Conservation (phyloP, 2,113 vertebrate genomes). For the Agelaius tricolor region DNA sequence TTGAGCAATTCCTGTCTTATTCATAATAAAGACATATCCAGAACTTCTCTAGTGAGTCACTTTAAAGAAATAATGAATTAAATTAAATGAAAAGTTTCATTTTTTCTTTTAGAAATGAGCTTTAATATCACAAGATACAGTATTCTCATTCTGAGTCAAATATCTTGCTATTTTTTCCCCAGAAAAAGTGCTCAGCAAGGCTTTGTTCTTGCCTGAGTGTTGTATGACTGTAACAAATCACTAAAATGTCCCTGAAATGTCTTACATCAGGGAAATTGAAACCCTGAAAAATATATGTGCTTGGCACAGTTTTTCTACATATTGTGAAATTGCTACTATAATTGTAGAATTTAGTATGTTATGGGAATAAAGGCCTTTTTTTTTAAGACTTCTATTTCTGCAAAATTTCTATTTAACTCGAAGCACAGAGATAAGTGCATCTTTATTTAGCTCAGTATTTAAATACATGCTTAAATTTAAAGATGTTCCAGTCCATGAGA, state of each 20-base stretch:
- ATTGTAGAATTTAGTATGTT: not conserved
- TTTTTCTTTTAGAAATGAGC: not conserved
- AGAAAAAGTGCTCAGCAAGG: not conserved
- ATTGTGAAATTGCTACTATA: slow-evolving; percentile 28
- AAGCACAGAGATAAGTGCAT: not conserved
- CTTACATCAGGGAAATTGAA: slow-evolving; percentile 46
- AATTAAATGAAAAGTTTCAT: not conserved
- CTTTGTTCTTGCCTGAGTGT: slow-evolving; percentile 27
- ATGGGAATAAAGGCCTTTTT: not conserved
- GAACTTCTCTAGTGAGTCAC: not conserved
- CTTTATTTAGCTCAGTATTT: slow-evolving; percentile 12
- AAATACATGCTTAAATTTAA: slow-evolving; percentile 4
- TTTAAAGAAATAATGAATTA: slow-evolving; percentile 15
- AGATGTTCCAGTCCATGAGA: not conserved
- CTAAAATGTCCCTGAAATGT: slow-evolving; percentile 60
- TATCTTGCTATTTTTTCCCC: not conserved
- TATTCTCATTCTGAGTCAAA: not conserved
- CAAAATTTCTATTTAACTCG: not conserved
- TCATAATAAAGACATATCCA: not conserved
- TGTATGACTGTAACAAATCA: slow-evolving; percentile 50
- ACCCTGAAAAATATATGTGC: slow-evolving; percentile 43
- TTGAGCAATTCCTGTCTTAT: not conserved
- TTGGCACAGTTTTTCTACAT: not conserved
- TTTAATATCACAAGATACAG: not conserved
- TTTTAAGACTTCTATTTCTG: not conserved